Evolutionary conservation across 2,888 invertebrate genomes (phyloP).

Genomic region (Lucinisca nassula): DNA sequence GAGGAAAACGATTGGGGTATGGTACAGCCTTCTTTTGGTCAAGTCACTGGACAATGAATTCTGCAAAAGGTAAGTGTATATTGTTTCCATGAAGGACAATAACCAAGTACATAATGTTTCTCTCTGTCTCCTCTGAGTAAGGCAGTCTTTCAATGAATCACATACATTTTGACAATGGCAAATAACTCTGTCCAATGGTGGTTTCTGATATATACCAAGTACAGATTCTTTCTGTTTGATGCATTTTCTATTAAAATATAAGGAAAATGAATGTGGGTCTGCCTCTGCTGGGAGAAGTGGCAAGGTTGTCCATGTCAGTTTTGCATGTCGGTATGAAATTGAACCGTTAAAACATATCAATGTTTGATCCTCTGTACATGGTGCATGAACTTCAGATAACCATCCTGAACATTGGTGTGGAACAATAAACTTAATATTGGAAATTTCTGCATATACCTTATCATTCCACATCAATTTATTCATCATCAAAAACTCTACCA

Average conservation of each 20-base stretch:
- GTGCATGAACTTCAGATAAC: conserved; percentile 16
- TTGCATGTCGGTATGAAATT: neutral
- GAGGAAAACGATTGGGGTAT: conserved; percentile 51
- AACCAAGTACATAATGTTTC: neutral
- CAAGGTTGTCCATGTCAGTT: conserved; percentile 53
- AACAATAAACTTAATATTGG: conserved; percentile 52
- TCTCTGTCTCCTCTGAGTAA: neutral
- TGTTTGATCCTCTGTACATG: neutral
- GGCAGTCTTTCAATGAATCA: conserved; percentile 6
- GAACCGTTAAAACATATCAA: conserved; percentile 58
- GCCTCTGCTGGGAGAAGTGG: conserved; percentile 25
- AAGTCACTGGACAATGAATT: neutral
- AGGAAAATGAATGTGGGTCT: neutral
- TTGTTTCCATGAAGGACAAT: neutral
- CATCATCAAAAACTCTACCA: conserved; percentile 11
- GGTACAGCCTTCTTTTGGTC: neutral
- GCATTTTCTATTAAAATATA: neutral
- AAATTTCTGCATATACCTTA: conserved; percentile 16
- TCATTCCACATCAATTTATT: neutral
- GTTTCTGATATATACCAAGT: conserved; percentile 53
- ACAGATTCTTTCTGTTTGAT: neutral
- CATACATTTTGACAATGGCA: conserved; percentile 65
- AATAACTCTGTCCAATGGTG: conserved; percentile 42
- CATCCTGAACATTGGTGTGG: conserved; percentile 15
- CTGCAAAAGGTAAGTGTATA: neutral